Conservation (phyloP, 2,113 vertebrate genomes). For the Orthonyx spaldingii region DNA sequence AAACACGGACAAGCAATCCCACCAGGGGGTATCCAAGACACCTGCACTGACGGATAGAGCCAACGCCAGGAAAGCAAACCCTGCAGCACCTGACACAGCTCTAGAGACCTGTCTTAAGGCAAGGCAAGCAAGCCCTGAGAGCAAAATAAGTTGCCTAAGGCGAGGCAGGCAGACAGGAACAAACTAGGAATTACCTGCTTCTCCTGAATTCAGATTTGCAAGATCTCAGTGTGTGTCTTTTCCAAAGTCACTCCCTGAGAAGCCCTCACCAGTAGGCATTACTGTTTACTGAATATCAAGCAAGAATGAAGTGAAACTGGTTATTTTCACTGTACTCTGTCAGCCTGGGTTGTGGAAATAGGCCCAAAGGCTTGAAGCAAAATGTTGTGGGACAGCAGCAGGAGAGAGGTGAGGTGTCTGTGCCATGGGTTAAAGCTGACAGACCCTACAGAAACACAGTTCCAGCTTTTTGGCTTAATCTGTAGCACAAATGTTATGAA, state of each 20-base stretch:
- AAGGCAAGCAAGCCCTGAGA: background rate
- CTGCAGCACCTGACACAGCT: background rate
- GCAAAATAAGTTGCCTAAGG: background rate
- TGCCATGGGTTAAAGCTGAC: background rate
- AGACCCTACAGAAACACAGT: background rate
- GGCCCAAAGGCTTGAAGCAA: background rate
- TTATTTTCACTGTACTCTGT: background rate
- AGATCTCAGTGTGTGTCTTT: background rate
- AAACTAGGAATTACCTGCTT: background rate
- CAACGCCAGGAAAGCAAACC: background rate
- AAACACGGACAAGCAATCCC: background rate
- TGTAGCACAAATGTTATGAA: background rate
- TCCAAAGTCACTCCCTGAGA: background rate
- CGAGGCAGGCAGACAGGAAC: background rate
- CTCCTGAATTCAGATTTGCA: background rate
- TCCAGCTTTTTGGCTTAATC: background rate
- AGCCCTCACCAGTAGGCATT: background rate
- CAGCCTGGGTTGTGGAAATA: background rate
- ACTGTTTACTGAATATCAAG: background rate
- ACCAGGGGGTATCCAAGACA: background rate
- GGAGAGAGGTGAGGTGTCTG: background rate
- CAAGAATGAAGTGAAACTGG: background rate
- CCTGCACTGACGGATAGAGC: background rate
- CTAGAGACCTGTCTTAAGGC: background rate
- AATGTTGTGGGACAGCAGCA: background rate